phyloP scores from a whole-genome alignment of 2,797 vertebrate species.

The Manis crassicaudata region DNA sequence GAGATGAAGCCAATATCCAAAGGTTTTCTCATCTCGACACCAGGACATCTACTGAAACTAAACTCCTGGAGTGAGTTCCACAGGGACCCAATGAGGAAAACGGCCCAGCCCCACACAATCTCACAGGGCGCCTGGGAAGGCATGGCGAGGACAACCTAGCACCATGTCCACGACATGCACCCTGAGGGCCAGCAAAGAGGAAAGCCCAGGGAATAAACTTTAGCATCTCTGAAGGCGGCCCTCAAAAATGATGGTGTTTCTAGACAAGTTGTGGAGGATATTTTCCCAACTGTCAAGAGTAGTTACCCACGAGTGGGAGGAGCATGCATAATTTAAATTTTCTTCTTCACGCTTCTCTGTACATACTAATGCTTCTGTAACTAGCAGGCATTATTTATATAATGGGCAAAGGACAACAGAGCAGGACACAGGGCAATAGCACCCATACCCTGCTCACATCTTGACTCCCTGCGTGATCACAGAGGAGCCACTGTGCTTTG shows the following conservation, averaged over 20 bases:
- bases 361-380: background rate
- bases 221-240: background rate
- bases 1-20: background rate
- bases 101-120: background rate
- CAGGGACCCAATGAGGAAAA: background rate
- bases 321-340: too few relatives aligned
- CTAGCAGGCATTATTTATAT: background rate
- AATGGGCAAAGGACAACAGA: background rate
- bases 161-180: fast-evolving
- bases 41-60: background rate
- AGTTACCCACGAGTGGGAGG: background rate
- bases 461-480: background rate
- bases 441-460: background rate
- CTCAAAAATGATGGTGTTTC: background rate
- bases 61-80: background rate
- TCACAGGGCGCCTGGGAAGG: background rate
- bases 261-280: background rate
- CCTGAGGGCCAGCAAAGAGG: background rate
- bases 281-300: background rate
- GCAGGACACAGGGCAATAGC: fast-evolving
- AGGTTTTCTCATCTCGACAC: background rate
- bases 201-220: background rate
- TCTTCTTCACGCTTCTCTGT: background rate
- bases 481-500: background rate
- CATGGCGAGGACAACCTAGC: background rate